phyloP scores from a whole-genome alignment of 2,113 vertebrate species.

The Neomonachus schauinslandi region DNA sequence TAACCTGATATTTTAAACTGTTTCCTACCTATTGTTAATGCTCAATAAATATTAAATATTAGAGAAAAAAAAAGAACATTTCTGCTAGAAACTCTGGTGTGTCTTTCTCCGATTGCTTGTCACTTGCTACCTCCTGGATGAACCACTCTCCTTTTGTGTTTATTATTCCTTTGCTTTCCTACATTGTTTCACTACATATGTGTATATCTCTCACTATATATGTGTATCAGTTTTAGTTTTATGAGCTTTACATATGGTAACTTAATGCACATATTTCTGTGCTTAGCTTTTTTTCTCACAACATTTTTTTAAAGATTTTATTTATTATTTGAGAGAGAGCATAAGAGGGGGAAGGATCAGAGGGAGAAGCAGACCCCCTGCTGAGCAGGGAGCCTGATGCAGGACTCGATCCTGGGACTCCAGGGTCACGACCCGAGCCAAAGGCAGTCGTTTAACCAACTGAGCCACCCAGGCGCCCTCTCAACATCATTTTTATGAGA shows the following conservation, averaged over 20 bases:
- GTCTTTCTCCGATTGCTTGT: neutral
- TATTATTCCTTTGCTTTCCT: neutral
- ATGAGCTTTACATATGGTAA: neutral
- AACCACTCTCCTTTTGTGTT: neutral
- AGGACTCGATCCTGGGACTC: no score
- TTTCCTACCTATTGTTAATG: constrained; percentile 62
- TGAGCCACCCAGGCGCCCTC: neutral
- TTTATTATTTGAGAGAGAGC: no score
- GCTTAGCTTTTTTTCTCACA: neutral
- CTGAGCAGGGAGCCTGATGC: no score
- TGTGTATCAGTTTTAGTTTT: neutral
- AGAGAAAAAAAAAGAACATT: neutral
- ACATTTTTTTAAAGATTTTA: neutral
- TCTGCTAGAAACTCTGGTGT: neutral
- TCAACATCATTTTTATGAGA: neutral
- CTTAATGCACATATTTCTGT: neutral
- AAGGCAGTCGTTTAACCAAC: no score
- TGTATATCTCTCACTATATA: neutral
- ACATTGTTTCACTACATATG: neutral
- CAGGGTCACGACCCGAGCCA: no score
- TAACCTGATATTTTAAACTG: constrained; percentile 61
- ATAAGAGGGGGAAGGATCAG: no score
- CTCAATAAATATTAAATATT: constrained; percentile 67
- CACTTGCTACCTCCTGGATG: neutral
- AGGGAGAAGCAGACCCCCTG: no score